Conservation (phyloP, 2,113 vertebrate genomes). For the Amphiprion ocellaris region DNA sequence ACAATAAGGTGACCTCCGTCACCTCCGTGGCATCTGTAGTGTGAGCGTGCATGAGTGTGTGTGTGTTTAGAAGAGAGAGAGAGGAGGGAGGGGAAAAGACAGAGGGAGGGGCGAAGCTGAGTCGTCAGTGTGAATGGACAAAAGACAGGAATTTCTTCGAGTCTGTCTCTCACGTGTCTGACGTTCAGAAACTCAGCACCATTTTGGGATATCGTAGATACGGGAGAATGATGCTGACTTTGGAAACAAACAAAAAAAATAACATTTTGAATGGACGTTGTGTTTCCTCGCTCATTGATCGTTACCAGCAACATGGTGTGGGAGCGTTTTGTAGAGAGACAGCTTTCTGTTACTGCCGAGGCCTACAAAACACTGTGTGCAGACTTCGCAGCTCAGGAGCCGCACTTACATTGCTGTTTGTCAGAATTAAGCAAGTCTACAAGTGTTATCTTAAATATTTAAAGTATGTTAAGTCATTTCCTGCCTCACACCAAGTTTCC, state of each 20-base stretch:
- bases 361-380: slow-evolving; percentile 47
- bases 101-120: slow-evolving; percentile 20
- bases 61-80: slow-evolving; percentile 1
- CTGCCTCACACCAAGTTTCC: slow-evolving; percentile 85
- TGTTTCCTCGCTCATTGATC: slow-evolving; percentile 55
- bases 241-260: slow-evolving; percentile 24
- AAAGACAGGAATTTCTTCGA: slow-evolving; percentile 39
- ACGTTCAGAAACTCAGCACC: slow-evolving; percentile 45
- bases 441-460: slow-evolving; percentile 74
- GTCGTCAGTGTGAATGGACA: slow-evolving; percentile 43
- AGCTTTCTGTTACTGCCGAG: slow-evolving; percentile 57
- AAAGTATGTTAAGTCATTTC: slow-evolving; percentile 77
- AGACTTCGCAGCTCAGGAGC: slow-evolving; percentile 48
- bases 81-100: neutral
- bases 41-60: slow-evolving; percentile 76
- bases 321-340: slow-evolving; percentile 42
- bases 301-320: slow-evolving; percentile 58
- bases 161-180: slow-evolving; percentile 34
- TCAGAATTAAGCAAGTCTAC: slow-evolving; percentile 40
- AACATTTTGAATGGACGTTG: slow-evolving; percentile 43
- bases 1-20: slow-evolving; percentile 95
- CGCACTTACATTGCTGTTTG: slow-evolving; percentile 39
- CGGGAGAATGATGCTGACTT: slow-evolving; percentile 34
- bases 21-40: slow-evolving; percentile 93
- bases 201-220: slow-evolving; percentile 41